Percentiles rank a stretch among this genome's conserved stretches.
phyloP scores from a whole-genome alignment of 2,797 vertebrate genomes.

The Rhinophrynus dorsalis region DNA sequence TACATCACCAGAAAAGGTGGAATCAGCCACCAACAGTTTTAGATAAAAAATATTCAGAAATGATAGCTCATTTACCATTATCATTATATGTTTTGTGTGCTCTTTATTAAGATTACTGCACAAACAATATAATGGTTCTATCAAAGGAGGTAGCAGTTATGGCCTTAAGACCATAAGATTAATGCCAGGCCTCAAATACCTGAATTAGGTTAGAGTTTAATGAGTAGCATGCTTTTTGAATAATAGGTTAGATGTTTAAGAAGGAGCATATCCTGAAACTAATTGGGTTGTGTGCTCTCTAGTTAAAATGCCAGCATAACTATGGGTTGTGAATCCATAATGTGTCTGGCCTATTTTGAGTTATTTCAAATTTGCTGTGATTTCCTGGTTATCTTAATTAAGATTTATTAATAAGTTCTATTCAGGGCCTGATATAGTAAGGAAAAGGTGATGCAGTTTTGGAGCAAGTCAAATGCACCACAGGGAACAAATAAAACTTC shows the following conservation, averaged over 20 bases:
- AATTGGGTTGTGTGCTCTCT: neutral
- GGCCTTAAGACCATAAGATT: conserved; percentile 6
- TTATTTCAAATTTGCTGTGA: no score
- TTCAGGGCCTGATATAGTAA: no score
- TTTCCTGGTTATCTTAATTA: no score
- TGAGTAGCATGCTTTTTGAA: conserved; percentile 13
- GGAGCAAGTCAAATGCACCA: no score
- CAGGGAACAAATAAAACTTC: no score
- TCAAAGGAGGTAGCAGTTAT: conserved; percentile 1
- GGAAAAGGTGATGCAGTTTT: no score
- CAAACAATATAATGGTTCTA: neutral
- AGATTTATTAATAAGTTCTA: no score
- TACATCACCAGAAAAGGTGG: neutral
- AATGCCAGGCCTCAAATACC: conserved; percentile 15
- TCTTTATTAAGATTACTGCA: conserved; percentile 2
- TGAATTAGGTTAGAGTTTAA: conserved; percentile 35
- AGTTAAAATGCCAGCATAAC: no score
- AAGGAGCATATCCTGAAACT: neutral
- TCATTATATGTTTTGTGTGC: neutral
- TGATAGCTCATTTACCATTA: neutral
- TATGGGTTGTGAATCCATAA: no score
- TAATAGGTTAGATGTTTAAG: conserved; percentile 17
- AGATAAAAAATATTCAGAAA: neutral
- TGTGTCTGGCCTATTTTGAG: no score
- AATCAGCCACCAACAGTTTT: neutral